These are phyloP conservation scores for Sylvilagus bachmani DNA, from an alignment of 2,113 vertebrate genomes.

Conservation along the genomic window DNA sequence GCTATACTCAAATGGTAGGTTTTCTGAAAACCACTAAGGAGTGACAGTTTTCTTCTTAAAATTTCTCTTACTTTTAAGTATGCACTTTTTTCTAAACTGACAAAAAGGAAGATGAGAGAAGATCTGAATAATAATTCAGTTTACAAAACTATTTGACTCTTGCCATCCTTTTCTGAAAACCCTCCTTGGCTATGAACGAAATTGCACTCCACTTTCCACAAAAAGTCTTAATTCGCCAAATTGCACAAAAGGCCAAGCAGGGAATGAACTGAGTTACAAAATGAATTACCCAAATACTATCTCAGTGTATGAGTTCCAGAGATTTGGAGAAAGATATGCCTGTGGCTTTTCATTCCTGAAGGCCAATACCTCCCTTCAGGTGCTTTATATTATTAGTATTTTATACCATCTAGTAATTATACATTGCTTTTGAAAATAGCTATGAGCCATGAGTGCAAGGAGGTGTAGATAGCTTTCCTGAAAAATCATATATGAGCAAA, in stretches of 20 bases:
- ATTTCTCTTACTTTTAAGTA: slow-evolving; percentile 20
- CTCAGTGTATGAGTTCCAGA: slow-evolving; percentile 40
- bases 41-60: not conserved
- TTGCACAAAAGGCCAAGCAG: not conserved
- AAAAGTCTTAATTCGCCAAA: slow-evolving; percentile 21
- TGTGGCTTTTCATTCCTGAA: slow-evolving; percentile 61
- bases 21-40: not conserved
- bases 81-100: not conserved
- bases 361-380: not conserved
- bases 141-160: not conserved
- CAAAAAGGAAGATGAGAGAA: slow-evolving; percentile 21
- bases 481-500: slow-evolving; percentile 55
- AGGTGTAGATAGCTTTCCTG: slow-evolving; percentile 19
- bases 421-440: slow-evolving; percentile 64
- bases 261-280: not conserved
- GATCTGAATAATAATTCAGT: not conserved
- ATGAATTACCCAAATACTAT: slow-evolving; percentile 16
- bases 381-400: slow-evolving; percentile 23
- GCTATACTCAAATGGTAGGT: not conserved
- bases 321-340: slow-evolving; percentile 22
- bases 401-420: slow-evolving; percentile 60
- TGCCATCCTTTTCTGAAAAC: not conserved
- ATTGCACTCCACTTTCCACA: not conserved
- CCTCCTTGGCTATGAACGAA: not conserved
- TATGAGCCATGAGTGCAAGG: slow-evolving; percentile 26